Conservation (phyloP, 2,113 vertebrate genomes). For the Falcunculus frontatus region DNA sequence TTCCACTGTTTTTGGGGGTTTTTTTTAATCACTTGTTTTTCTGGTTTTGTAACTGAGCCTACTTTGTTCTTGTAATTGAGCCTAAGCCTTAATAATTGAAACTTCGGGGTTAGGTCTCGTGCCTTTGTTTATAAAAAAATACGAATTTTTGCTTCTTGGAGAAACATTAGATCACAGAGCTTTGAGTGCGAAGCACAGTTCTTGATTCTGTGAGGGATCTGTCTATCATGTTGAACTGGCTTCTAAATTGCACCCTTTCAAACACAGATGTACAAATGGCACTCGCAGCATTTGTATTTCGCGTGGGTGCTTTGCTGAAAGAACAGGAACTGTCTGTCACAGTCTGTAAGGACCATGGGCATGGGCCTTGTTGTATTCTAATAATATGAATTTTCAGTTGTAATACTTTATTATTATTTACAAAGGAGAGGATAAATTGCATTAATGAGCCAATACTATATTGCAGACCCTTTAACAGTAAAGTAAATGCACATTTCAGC, state of each 20-base stretch:
- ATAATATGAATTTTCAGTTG: background rate
- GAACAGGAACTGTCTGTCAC: background rate
- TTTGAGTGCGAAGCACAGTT: background rate
- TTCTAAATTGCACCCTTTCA: background rate
- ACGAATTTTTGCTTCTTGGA: background rate
- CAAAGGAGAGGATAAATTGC: background rate
- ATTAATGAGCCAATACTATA: background rate
- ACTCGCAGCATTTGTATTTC: background rate
- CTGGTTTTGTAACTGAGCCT: background rate
- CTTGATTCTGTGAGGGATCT: background rate
- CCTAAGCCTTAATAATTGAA: background rate
- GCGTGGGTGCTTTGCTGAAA: background rate
- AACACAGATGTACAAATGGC: background rate
- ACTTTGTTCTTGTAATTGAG: background rate
- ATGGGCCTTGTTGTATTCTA: background rate
- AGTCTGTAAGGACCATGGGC: background rate
- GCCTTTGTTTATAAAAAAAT: background rate
- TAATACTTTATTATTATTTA: background rate
- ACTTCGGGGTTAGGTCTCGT: background rate
- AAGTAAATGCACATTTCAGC: background rate
- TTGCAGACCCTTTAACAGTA: background rate
- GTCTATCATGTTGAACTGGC: background rate
- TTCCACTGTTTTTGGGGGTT: background rate
- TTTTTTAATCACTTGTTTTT: background rate
- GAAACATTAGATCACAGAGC: background rate